Evolutionary conservation across 2,113 vertebrate species (phyloP).

Genomic region (Aegotheles bennettii): DNA sequence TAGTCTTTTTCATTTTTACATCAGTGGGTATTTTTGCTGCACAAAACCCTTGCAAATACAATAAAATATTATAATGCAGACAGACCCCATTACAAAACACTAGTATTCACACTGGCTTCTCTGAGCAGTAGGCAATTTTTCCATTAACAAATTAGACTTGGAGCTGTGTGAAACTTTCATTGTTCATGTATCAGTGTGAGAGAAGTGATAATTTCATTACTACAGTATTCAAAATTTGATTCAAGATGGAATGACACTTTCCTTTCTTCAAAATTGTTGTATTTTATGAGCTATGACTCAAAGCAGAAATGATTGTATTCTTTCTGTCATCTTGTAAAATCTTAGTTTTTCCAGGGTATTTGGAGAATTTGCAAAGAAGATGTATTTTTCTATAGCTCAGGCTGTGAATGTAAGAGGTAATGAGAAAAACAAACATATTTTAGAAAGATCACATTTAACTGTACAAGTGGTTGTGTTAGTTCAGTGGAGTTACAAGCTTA

Average conservation of each 20-base stretch:
- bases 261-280: conserved; percentile 53
- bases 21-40: conserved; percentile 18
- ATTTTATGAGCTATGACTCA: conserved; percentile 24
- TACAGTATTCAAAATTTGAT: conserved; percentile 20
- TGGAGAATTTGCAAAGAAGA: not conserved
- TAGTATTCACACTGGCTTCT: conserved; percentile 54
- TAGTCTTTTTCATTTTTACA: conserved; percentile 2
- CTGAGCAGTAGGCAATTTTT: conserved; percentile 52
- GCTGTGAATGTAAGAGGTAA: not conserved
- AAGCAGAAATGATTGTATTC: conserved; percentile 28
- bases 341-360: not conserved
- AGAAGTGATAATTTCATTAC: conserved; percentile 57
- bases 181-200: conserved; percentile 10
- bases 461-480: not conserved
- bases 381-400: not conserved
- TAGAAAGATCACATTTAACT: not conserved
- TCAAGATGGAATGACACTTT: conserved; percentile 48
- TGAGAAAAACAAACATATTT: not conserved
- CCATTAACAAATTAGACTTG: conserved; percentile 38
- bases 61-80: conserved; percentile 51
- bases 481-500: not conserved
- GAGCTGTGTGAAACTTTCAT: conserved; percentile 19
- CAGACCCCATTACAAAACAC: not conserved
- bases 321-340: conserved; percentile 44
- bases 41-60: conserved; percentile 5